These are phyloP conservation scores for Gadopsis marmoratus DNA, from an alignment of 2,797 vertebrate genomes.

Conservation along the genomic window DNA sequence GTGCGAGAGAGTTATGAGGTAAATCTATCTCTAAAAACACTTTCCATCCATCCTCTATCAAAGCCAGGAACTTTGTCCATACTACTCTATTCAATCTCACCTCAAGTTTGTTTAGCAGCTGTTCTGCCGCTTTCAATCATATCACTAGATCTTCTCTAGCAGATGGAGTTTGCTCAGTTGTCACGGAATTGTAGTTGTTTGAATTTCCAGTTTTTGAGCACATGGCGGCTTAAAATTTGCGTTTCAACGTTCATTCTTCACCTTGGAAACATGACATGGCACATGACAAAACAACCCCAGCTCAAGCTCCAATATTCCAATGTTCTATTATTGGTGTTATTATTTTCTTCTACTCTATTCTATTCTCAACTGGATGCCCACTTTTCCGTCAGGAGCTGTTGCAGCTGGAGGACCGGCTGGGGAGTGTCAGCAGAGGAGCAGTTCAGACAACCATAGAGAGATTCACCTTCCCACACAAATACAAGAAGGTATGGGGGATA, in stretches of 20 bases:
- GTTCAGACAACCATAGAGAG: conserved; percentile 97
- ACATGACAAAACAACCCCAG: not conserved
- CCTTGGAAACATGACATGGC: not conserved
- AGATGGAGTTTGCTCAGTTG: no score
- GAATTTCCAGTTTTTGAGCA: not conserved
- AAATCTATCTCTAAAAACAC: conserved; percentile 31
- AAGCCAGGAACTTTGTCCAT: not conserved
- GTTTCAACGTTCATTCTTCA: not conserved
- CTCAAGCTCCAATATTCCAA: not conserved
- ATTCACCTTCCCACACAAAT: conserved; percentile 99
- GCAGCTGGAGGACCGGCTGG: conserved; percentile 96
- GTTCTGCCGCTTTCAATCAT: not conserved
- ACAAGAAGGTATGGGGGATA: conserved; percentile 92
- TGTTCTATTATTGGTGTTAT: not conserved
- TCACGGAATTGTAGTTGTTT: not conserved
- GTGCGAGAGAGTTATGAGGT: conserved; percentile 98
- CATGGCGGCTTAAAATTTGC: not conserved
- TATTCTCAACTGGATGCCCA: not conserved
- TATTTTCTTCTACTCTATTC: not conserved
- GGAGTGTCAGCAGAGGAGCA: conserved; percentile 93
- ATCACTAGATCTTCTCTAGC: no score
- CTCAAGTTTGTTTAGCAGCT: not conserved
- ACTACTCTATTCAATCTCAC: not conserved
- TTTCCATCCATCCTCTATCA: not conserved
- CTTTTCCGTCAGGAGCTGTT: conserved; percentile 90